These are phyloP conservation scores for Cladopsammia gracilis DNA, from an alignment of 64 coral and sea anemone genomes.

Conservation along the genomic window DNA sequence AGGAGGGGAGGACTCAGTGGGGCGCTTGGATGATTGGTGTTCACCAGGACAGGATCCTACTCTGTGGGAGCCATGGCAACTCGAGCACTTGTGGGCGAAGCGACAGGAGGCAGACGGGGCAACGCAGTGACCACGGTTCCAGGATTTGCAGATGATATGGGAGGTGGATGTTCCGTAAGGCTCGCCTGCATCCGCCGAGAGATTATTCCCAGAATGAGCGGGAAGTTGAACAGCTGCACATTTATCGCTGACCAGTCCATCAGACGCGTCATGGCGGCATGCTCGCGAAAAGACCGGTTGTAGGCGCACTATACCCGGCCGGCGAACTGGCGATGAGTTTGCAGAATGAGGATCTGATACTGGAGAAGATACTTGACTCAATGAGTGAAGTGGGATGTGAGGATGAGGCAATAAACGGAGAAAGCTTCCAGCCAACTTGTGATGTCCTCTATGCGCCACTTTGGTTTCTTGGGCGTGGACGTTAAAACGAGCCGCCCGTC, in stretches of 20 bases:
- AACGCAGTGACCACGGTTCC: too few relatives aligned
- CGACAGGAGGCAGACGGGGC: too few relatives aligned
- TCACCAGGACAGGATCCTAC: neutral
- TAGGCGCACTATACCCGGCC: neutral
- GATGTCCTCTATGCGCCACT: slow-evolving; percentile 29
- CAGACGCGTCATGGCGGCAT: slow-evolving; percentile 8
- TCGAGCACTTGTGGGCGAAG: neutral
- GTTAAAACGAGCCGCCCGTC: too few relatives aligned
- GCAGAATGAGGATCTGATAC: slow-evolving; percentile 33
- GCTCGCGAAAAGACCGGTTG: neutral
- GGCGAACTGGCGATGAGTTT: neutral
- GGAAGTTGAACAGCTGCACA: too few relatives aligned
- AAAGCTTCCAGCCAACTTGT: slow-evolving; percentile 15
- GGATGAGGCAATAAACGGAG: neutral
- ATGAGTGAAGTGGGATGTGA: neutral
- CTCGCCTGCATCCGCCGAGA: neutral
- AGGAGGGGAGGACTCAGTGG: too few relatives aligned
- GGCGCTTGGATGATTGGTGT: too few relatives aligned
- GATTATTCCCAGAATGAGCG: neutral
- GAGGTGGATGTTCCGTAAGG: too few relatives aligned
- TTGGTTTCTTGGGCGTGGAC: neutral
- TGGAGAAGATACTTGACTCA: neutral
- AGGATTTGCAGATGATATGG: too few relatives aligned
- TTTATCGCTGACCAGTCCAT: too few relatives aligned
- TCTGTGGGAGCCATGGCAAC: neutral